A percentile compares a stretch with the other conserved stretches of the same genome.
These are phyloP conservation scores for Taeniopygia guttata DNA, from an alignment of 2,797 vertebrate species.

Conservation along the genomic window DNA sequence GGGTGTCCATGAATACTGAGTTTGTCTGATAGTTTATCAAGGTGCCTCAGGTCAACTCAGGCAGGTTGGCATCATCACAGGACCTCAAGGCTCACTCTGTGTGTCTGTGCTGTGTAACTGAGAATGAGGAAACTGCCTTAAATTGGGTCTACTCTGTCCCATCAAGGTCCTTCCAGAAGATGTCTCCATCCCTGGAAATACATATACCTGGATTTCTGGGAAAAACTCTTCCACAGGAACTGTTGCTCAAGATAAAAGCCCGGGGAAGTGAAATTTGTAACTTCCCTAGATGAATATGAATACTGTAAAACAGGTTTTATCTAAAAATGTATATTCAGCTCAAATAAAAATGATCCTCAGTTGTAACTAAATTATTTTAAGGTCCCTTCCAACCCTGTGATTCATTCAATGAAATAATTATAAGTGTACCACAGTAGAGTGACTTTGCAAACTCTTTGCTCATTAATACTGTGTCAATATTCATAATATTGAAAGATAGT, in stretches of 20 bases:
- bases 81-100: not conserved
- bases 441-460: constrained; percentile 12
- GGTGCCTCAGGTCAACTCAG: not conserved
- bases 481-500: constrained; percentile 18
- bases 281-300: not conserved
- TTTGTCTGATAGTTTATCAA: not conserved
- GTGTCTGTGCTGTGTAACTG: not conserved
- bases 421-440: not conserved
- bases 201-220: not conserved
- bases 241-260: not conserved
- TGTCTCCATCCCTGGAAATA: not conserved
- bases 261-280: not conserved
- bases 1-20: not conserved
- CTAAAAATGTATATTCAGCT: not conserved
- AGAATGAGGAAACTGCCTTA: not conserved
- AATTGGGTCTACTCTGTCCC: not conserved
- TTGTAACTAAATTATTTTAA: not conserved
- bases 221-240: not conserved
- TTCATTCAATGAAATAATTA: not conserved
- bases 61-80: not conserved
- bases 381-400: not conserved
- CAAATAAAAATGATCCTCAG: not conserved
- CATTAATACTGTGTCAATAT: not conserved
- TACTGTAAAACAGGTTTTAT: not conserved
- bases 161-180: not conserved